A percentile compares a stretch with the other conserved stretches of the same genome.
These are phyloP conservation scores for Drosophila insularis DNA, from an alignment of 1,140 invertebrate species.

Conservation along the genomic window DNA sequence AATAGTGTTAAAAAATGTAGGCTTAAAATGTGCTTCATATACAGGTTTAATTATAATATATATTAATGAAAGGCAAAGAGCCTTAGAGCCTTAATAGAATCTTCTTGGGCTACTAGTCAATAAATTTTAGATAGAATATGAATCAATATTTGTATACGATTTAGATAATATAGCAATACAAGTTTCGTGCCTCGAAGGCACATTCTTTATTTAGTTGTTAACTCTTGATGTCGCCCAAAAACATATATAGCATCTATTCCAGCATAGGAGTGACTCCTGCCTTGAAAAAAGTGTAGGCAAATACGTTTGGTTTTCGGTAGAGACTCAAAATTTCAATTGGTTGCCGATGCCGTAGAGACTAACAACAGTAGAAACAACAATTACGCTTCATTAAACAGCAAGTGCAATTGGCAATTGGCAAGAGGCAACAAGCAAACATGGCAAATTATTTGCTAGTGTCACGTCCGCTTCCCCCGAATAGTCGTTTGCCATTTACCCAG, in stretches of 20 bases:
- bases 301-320: constrained; percentile 26
- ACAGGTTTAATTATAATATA: too few relatives aligned
- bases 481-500: constrained; percentile 11
- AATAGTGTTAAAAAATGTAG: constrained; percentile 9
- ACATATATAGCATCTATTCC: too few relatives aligned
- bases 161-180: too few relatives aligned
- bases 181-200: too few relatives aligned
- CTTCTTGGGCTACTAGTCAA: too few relatives aligned
- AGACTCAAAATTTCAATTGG: constrained; percentile 56
- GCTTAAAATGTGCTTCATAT: constrained; percentile 10
- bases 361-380: constrained; percentile 48
- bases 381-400: constrained; percentile 77
- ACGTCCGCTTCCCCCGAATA: constrained; percentile 13
- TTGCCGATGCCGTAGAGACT: constrained; percentile 31
- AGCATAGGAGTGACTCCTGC: not conserved
- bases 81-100: too few relatives aligned
- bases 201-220: too few relatives aligned
- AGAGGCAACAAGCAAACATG: constrained; percentile 30
- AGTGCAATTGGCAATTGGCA: constrained; percentile 66
- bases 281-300: not conserved
- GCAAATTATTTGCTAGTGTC: constrained; percentile 44
- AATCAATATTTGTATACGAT: too few relatives aligned
- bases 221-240: too few relatives aligned
- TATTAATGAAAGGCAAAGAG: too few relatives aligned
- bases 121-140: too few relatives aligned